These are phyloP conservation scores for Phengaris arion DNA, from an alignment of 2,888 invertebrate species.

Conservation along the genomic window DNA sequence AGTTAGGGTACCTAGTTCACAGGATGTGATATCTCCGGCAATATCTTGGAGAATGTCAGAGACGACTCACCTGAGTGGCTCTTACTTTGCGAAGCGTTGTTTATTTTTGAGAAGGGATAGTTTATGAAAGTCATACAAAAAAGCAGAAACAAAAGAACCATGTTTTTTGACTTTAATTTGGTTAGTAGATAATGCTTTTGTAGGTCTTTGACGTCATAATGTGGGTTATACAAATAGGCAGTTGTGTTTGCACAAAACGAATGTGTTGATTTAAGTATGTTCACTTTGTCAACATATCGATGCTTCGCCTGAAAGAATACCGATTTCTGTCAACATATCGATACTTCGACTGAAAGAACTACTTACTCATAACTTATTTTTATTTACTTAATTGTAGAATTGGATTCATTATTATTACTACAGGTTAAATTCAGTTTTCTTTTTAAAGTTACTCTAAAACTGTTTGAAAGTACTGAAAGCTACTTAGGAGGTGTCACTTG, in stretches of 20 bases:
- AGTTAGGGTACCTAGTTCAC: neutral
- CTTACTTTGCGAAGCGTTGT: too few relatives aligned
- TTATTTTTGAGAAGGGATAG: too few relatives aligned
- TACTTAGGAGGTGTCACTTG: neutral
- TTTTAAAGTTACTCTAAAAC: neutral
- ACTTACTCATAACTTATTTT: neutral
- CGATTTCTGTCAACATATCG: neutral
- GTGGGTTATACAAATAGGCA: neutral
- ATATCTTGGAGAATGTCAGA: too few relatives aligned
- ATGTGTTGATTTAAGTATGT: constrained; percentile 4
- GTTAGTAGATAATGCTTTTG: neutral
- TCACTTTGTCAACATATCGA: neutral
- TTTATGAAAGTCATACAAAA: neutral
- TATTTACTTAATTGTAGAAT: too few relatives aligned
- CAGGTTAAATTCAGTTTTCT: too few relatives aligned
- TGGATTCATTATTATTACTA: too few relatives aligned
- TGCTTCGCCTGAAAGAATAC: neutral
- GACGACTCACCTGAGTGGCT: too few relatives aligned
- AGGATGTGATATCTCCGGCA: too few relatives aligned
- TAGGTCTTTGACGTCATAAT: neutral
- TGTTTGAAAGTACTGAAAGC: neutral
- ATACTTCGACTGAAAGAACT: neutral
- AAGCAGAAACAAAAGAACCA: neutral
- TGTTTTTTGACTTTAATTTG: neutral
- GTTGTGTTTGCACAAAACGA: neutral